phyloP scores from a whole-genome alignment of 2,113 vertebrate genomes.

The Neodontobutis hainanensis region DNA sequence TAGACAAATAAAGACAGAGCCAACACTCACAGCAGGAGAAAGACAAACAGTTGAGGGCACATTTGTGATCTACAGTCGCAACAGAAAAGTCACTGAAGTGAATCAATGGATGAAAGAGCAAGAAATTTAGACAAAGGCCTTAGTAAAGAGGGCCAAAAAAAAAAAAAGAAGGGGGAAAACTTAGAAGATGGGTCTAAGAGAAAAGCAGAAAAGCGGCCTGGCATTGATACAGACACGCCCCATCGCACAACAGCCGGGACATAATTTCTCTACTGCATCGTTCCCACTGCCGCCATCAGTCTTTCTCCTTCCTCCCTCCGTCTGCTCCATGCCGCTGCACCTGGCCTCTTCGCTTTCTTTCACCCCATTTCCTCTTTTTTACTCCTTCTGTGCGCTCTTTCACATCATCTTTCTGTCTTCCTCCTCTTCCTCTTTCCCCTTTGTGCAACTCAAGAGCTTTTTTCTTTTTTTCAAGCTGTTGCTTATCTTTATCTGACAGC shows the following conservation, averaged over 20 bases:
- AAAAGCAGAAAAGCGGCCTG: constrained; percentile 53
- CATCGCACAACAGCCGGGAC: constrained; percentile 68
- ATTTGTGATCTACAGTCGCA: constrained; percentile 7
- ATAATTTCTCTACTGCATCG: constrained; percentile 59
- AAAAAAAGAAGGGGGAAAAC: constrained; percentile 12
- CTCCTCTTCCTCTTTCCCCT: constrained; percentile 37
- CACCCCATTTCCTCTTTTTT: constrained; percentile 58
- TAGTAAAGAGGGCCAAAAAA: constrained; percentile 22
- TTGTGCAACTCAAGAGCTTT: constrained; percentile 41
- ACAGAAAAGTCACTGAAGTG: constrained; percentile 11
- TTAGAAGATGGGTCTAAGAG: constrained; percentile 40
- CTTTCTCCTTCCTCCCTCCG: constrained; percentile 56
- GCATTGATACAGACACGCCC: constrained; percentile 69
- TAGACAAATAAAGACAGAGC: not conserved
- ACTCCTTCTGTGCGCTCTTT: constrained; percentile 31
- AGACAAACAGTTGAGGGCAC: not conserved
- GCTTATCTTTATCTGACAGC: constrained; percentile 22
- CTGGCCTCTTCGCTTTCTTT: constrained; percentile 66
- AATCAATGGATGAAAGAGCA: constrained; percentile 26
- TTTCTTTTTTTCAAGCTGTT: constrained; percentile 38
- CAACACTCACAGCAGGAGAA: not conserved
- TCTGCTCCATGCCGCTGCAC: constrained; percentile 63
- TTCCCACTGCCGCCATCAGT: constrained; percentile 49
- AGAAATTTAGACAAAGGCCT: constrained; percentile 16
- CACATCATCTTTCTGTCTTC: constrained; percentile 46